These are phyloP conservation scores for Anthonomus grandis DNA, from an alignment of 1,140 invertebrate genomes.

Conservation along the genomic window DNA sequence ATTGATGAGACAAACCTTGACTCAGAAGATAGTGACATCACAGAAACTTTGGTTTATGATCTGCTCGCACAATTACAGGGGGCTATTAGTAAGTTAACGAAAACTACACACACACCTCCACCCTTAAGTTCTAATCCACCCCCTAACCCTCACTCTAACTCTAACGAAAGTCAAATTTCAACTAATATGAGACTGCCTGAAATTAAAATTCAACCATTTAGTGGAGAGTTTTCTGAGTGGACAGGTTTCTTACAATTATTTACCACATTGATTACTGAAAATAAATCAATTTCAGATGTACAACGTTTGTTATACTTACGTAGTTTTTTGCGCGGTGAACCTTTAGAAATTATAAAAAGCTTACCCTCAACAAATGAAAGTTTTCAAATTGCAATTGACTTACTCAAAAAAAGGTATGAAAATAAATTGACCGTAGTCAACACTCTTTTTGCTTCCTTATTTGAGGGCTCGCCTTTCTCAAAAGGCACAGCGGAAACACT, in stretches of 20 bases:
- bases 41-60: not conserved
- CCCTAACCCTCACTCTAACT: not conserved
- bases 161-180: not conserved
- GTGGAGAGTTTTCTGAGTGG: not conserved
- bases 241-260: constrained; percentile 7
- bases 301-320: constrained; percentile 7
- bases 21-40: not conserved
- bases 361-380: not conserved
- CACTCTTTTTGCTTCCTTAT: not conserved
- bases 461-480: not conserved
- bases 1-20: not conserved
- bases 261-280: not conserved
- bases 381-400: constrained; percentile 1
- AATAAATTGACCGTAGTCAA: constrained; percentile 9
- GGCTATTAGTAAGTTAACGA: not conserved
- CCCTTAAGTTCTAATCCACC: too few species aligned
- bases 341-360: constrained; percentile 3
- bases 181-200: constrained; percentile 7
- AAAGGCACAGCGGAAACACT: not conserved
- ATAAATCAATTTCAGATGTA: not conserved
- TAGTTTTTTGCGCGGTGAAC: not conserved
- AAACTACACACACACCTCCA: too few species aligned
- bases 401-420: not conserved
- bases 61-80: not conserved
- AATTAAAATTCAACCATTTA: constrained; percentile 2